Evolutionary conservation across 2,113 vertebrate species (phyloP).

Genomic region (Heterocephalus glaber): DNA sequence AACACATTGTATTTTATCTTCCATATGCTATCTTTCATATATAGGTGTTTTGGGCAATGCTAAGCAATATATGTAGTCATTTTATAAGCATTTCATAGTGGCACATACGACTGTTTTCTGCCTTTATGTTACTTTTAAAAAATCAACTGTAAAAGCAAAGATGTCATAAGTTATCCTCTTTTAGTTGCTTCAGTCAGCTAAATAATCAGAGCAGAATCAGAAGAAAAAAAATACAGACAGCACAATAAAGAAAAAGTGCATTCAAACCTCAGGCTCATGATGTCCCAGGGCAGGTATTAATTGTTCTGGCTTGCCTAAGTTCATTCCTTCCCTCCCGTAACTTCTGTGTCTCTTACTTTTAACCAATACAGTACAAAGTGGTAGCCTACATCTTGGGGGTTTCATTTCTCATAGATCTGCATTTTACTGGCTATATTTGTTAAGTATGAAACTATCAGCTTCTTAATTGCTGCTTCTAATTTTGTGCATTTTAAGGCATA

Average conservation of each 20-base stretch:
- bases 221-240: conserved; percentile 40
- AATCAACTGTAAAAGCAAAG: conserved; percentile 59
- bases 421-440: conserved; percentile 5
- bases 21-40: not conserved
- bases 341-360: not conserved
- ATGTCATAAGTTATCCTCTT: conserved; percentile 34
- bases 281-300: conserved; percentile 62
- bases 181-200: conserved; percentile 70
- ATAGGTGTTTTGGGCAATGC: conserved; percentile 19
- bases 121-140: conserved; percentile 48
- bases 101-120: not conserved
- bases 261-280: conserved; percentile 25
- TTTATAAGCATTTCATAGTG: conserved; percentile 22
- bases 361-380: not conserved
- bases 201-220: conserved; percentile 71
- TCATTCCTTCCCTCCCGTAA: conserved; percentile 4
- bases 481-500: conserved; percentile 71
- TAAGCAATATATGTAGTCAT: not conserved
- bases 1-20: not conserved
- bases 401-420: conserved; percentile 10
- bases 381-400: not conserved
- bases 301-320: conserved; percentile 32
- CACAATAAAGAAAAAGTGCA: conserved; percentile 55
- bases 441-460: conserved; percentile 26
- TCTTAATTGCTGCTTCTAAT: conserved; percentile 67